Evolutionary conservation across 1,140 invertebrate species (phyloP), one percentile per base, ranked within the genome.

Genomic region (Littorina saxatilis): DNA sequence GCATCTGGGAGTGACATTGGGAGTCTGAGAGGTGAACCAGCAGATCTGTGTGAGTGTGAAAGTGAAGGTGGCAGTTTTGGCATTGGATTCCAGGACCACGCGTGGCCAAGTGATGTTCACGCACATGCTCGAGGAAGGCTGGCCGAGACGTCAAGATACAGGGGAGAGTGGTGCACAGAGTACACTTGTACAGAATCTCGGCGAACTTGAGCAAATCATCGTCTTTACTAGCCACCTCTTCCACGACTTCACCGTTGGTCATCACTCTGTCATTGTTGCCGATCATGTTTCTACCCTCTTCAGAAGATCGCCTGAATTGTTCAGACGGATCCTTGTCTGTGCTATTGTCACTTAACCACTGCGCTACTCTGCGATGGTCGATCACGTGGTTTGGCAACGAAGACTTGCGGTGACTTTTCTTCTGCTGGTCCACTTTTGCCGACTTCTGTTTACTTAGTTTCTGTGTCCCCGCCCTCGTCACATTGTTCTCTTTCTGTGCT

Each of bases 161-260:
- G 9, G 89, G 89, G 61, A 90, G 63, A 27, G 84, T 84, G 2
- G 85, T 90, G 47, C 89, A 90, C 29, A 90, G 75, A 2, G 85
- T 87, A 74, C 89, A 90, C 70, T 90, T 90, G 83, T 90, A 90
- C 2, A 90, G 78, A 40, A 90, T 84, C 80, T 90, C 89, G 1
- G 89, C 89, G 86, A 88, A 90, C 63, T 85, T 84, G 82, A 86
- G 86, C n/a, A 87, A 79, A 52, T 87, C 86, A 39, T 89, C 82
- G 32, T 68, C 72, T 47, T 29, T 79, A 23, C 61, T 61, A 32
- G 4, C 66, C 7, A 29, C 29, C 61, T 11, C 61, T 76, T 76
- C 50, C 9, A 9, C 29, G 27, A 58, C 74, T 35, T 58, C 32
- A 0, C 32, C 55, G 35, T 4, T 27, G 27, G 50, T 35, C 32